Conservation (phyloP, 2,797 vertebrate species). For the Tapera naevia region DNA sequence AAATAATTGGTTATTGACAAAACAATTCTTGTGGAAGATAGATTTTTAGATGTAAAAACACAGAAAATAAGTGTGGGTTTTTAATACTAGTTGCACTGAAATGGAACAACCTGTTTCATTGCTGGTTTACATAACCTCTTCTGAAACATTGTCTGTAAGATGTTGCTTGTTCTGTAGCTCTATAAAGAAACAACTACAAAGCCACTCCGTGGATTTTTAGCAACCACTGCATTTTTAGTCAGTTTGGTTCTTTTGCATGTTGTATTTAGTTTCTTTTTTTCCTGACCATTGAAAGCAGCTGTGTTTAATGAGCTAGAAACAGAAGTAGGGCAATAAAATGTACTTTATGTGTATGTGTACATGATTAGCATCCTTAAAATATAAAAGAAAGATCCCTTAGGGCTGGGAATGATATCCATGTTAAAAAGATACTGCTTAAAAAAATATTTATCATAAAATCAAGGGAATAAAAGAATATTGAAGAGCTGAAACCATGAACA, state of each 20-base stretch:
- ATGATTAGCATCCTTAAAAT: slow-evolving; percentile 42
- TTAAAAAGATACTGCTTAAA: slow-evolving; percentile 11
- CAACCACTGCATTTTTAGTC: background rate
- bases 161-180: slow-evolving; percentile 3
- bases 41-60: background rate
- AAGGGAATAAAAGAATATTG: slow-evolving; percentile 28
- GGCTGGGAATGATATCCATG: background rate
- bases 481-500: background rate
- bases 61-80: background rate
- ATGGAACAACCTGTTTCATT: background rate
- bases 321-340: slow-evolving; percentile 66
- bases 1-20: background rate
- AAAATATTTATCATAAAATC: background rate
- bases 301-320: slow-evolving; percentile 70
- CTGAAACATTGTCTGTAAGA: background rate
- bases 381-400: slow-evolving; percentile 13
- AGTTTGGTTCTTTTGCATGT: slow-evolving; percentile 2
- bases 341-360: background rate
- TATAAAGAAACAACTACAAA: slow-evolving; percentile 17
- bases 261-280: slow-evolving; percentile 62
- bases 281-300: slow-evolving; percentile 48
- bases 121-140: background rate
- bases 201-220: slow-evolving; percentile 4
- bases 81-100: background rate
- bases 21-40: background rate